Evolutionary conservation across 2,797 vertebrate species (phyloP).

Genomic region (Lemur catta): DNA sequence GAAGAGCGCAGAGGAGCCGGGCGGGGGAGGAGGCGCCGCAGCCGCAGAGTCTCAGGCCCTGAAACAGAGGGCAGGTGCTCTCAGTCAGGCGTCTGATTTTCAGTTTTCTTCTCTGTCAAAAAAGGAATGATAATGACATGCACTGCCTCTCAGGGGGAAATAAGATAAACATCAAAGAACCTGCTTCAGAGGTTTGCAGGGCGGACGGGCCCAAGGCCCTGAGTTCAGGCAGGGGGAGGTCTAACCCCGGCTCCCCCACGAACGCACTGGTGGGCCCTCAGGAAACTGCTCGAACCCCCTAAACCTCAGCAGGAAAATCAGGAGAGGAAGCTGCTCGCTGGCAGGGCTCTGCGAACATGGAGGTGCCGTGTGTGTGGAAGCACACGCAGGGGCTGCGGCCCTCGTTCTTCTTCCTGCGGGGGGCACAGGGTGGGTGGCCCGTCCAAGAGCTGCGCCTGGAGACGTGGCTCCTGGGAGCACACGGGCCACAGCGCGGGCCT

Average conservation of each 20-base stretch:
- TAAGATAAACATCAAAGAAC: neutral
- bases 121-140: rapidly evolving
- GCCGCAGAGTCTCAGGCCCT: neutral
- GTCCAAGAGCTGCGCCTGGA: neutral
- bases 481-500: neutral
- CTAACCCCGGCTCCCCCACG: neutral
- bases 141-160: neutral
- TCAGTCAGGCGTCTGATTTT: neutral
- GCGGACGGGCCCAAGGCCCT: too few species aligned
- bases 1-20: neutral
- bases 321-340: neutral
- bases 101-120: neutral
- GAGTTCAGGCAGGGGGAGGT: neutral
- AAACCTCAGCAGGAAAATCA: neutral
- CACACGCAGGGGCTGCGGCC: neutral
- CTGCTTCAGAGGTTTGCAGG: neutral
- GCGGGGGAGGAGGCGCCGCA: too few species aligned
- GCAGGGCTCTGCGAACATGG: neutral
- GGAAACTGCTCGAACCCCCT: neutral
- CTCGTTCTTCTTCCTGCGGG: rapidly evolving
- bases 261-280: rapidly evolving
- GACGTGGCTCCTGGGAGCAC: rapidly evolving
- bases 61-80: neutral
- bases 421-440: neutral
- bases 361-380: neutral